Conservation (phyloP, 2,113 vertebrate genomes). For the Dasyornis broadbenti region DNA sequence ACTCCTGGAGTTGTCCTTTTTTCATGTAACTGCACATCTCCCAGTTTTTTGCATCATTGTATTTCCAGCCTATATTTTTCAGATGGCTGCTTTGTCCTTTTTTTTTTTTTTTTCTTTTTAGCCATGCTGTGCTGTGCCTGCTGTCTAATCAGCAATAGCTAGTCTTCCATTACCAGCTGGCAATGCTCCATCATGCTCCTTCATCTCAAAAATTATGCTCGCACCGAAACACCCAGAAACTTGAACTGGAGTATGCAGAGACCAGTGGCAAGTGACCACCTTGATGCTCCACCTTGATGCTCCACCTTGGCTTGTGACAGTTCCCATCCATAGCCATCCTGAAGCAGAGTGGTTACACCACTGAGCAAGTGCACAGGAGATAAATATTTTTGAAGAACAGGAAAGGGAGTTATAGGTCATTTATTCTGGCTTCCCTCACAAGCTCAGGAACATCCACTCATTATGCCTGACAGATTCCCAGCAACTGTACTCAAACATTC, state of each 20-base stretch:
- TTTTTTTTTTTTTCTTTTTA: neutral
- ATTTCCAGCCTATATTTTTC: neutral
- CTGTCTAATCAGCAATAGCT: neutral
- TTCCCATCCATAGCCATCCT: neutral
- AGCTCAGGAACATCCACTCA: neutral
- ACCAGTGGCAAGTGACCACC: neutral
- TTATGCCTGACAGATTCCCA: neutral
- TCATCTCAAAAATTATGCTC: neutral
- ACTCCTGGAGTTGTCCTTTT: neutral
- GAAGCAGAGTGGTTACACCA: neutral
- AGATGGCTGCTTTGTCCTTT: neutral
- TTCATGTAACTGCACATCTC: neutral
- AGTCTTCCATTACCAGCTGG: slow-evolving; percentile 11
- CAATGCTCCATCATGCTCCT: neutral
- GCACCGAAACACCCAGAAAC: neutral
- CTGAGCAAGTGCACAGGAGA: neutral
- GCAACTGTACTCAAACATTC: neutral
- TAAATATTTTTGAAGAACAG: neutral
- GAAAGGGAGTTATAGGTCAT: neutral
- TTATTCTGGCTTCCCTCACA: neutral
- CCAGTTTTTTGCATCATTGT: neutral
- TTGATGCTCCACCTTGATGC: neutral
- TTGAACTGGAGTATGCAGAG: neutral
- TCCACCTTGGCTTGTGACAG: neutral
- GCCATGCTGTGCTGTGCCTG: neutral